Evolutionary conservation across 2,113 vertebrate genomes (phyloP).

Genomic region (Athene noctua): DNA sequence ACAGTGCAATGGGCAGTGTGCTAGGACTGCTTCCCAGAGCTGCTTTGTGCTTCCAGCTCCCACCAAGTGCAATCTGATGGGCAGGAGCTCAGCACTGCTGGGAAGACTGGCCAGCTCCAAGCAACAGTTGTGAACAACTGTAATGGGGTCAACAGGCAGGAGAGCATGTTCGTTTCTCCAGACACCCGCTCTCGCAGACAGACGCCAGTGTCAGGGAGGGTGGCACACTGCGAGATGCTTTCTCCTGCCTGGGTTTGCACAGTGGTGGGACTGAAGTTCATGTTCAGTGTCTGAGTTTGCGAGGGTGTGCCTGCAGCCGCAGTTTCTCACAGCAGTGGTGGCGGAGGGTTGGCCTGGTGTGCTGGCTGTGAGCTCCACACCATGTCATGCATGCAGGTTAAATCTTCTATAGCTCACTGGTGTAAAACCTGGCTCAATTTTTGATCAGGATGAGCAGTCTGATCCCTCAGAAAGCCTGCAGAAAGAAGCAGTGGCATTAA

Average conservation of each 20-base stretch:
- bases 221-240: neutral
- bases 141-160: neutral
- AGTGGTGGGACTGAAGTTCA: neutral
- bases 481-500: neutral
- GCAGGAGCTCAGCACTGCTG: neutral
- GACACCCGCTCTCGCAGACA: neutral
- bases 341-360: neutral
- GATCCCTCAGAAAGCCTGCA: neutral
- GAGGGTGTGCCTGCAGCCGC: neutral
- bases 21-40: neutral
- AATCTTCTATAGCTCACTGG: neutral
- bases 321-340: neutral
- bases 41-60: neutral
- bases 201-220: too few species aligned
- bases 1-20: accelerated
- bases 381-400: neutral
- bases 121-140: neutral
- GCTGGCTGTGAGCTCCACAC: neutral
- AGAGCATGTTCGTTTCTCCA: neutral
- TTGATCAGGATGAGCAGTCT: neutral
- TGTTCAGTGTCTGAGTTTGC: neutral
- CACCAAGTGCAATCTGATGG: neutral
- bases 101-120: neutral
- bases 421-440: neutral
- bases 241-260: neutral